phyloP scores from a whole-genome alignment of 2,888 invertebrate genomes.

The Chironomus tentans region DNA sequence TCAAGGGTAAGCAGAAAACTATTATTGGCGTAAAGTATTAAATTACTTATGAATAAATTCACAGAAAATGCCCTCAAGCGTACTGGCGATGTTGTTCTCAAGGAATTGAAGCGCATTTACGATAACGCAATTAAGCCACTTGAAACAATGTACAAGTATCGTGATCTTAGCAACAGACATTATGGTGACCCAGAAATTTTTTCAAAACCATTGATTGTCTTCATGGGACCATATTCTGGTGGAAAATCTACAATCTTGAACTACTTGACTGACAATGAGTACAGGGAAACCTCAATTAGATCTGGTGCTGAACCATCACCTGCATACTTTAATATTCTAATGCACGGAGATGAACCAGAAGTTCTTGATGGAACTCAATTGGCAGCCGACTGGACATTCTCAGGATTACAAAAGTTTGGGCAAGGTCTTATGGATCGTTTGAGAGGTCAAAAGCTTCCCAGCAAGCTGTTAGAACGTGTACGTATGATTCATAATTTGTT shows the following conservation, averaged over 20 bases:
- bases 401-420: slow-evolving; percentile 89
- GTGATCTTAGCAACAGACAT: slow-evolving; percentile 83
- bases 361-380: slow-evolving; percentile 85
- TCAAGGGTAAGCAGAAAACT: slow-evolving; percentile 30
- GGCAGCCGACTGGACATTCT: slow-evolving; percentile 91
- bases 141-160: slow-evolving; percentile 83
- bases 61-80: slow-evolving; percentile 61
- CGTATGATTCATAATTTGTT: slow-evolving; percentile 21
- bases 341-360: slow-evolving; percentile 78
- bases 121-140: slow-evolving; percentile 82
- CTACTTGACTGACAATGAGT: slow-evolving; percentile 81
- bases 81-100: slow-evolving; percentile 67
- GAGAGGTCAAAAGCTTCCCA: slow-evolving; percentile 69
- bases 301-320: slow-evolving; percentile 95
- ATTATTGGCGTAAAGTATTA: not conserved
- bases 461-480: slow-evolving; percentile 81
- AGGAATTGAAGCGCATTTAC: slow-evolving; percentile 76
- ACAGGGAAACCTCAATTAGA: slow-evolving; percentile 69
- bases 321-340: slow-evolving; percentile 84
- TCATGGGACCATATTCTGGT: slow-evolving; percentile 95
- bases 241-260: slow-evolving; percentile 93
- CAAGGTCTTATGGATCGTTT: slow-evolving; percentile 84
- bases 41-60: slow-evolving; percentile 35
- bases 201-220: slow-evolving; percentile 82
- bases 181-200: slow-evolving; percentile 92